Conservation (phyloP, 2,888 invertebrate species). For the Seira musarum region DNA sequence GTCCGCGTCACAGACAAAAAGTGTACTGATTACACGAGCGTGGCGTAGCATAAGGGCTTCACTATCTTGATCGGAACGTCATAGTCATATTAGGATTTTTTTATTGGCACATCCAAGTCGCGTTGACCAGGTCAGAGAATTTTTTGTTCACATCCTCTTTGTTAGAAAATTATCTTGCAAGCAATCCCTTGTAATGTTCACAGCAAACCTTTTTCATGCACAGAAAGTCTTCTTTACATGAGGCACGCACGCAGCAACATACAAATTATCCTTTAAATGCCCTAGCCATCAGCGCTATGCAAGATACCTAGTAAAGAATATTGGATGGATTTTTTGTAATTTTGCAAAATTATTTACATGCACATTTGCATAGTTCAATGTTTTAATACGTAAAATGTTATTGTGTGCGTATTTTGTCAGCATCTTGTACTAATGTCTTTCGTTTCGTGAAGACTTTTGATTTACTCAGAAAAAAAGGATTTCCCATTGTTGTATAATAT, state of each 20-base stretch:
- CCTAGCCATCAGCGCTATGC: too few species aligned
- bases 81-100: conserved; percentile 2
- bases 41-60: conserved; percentile 1
- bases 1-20: conserved; percentile 9
- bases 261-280: conserved; percentile 5
- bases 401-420: background rate
- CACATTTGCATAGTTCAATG: conserved; percentile 6
- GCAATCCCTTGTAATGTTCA: too few species aligned
- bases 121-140: background rate
- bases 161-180: background rate
- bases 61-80: background rate
- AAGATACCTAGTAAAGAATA: too few species aligned
- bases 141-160: conserved; percentile 8
- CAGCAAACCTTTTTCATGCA: background rate
- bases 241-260: background rate
- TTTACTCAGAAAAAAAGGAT: conserved; percentile 27
- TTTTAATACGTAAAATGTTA: background rate
- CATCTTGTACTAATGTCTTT: background rate
- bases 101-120: background rate
- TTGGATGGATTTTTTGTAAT: too few species aligned
- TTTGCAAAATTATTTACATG: too few species aligned
- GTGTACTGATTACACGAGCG: background rate
- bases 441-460: background rate
- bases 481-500: conserved; percentile 24
- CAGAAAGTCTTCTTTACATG: background rate